Evolutionary conservation across 2,113 vertebrate genomes (phyloP).

Genomic region (Illadopsis cleaveri): DNA sequence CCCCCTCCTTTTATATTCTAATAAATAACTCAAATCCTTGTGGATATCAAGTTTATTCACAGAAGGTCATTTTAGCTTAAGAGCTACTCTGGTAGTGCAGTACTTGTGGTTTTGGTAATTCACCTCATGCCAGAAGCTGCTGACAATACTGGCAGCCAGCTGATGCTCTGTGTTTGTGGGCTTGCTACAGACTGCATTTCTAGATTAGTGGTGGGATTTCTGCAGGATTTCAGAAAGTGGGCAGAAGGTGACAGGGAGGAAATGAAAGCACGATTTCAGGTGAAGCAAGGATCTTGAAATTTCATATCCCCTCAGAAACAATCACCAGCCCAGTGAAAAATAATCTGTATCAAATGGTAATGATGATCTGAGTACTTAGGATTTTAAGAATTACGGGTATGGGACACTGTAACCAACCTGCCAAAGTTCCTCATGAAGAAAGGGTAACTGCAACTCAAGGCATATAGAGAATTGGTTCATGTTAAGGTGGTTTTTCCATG

Average conservation of each 20-base stretch:
- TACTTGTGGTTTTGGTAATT: background rate
- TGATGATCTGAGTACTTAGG: fast-evolving
- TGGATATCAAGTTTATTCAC: background rate
- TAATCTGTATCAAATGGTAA: background rate
- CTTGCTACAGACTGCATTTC: background rate
- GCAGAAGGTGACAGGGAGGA: background rate
- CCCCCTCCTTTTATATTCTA: background rate
- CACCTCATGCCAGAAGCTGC: background rate
- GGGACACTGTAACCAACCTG: background rate
- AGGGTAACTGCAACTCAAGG: background rate
- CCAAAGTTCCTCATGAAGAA: background rate
- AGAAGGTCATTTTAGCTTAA: background rate
- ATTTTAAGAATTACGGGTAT: background rate
- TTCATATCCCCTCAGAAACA: background rate
- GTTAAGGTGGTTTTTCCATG: background rate
- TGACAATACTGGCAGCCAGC: background rate
- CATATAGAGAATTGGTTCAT: background rate
- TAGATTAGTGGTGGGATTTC: background rate
- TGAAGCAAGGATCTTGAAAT: background rate
- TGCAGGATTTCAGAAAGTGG: background rate
- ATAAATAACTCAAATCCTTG: background rate
- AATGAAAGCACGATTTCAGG: background rate
- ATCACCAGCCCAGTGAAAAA: background rate
- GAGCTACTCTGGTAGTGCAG: background rate
- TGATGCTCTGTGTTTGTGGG: background rate